Evolutionary conservation across 2,113 vertebrate genomes (phyloP), one percentile per base, ranked within the genome.

Genomic region (Pica pica): DNA sequence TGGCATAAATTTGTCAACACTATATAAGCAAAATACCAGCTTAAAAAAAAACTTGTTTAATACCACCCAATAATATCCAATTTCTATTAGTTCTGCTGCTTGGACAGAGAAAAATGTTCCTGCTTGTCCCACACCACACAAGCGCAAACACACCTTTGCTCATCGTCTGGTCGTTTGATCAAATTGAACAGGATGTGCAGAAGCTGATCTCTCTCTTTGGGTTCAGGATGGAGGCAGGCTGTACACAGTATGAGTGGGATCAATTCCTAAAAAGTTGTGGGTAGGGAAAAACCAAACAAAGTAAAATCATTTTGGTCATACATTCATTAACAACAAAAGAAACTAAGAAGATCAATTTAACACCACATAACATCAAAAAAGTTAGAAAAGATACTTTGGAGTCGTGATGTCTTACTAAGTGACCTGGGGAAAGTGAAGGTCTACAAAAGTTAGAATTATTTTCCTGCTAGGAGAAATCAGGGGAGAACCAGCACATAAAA

Each of bases 151-250:
- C 80, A 99, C 99, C 99, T 99, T 97, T 99, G 99, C 87, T 99
- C 99, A 94, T 99, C 99, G 83, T 99, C 99, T n/a, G 99, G 99
- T 92, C 99, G 98, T 97, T 99, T 99, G 97, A 99, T 99, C 94
- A 99, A 97, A 96, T 99, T 99, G 97, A 99, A 99, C 87, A 99
- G 98, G 95, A 99, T 99, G 96, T 99, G 99, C 17, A 99, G 98
- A 71, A 99, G 99, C 97, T 99, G 99, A 96, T 99, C 99, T 98
- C 99, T 98, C 91, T 99, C 99, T 97, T 99, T 99, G 95, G 99
- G 98, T 94, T 99, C 99, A 63, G 99, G 99, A 97, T 99, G 99
- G 83, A 99, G 99, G 97, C 99, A 99, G 94, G 99, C 99, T 56
- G 99, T 99, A 90, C 99, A 99, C 91, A 99, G 84, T 97, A 99